Percentiles rank a stretch among this genome's conserved stretches.
phyloP scores from a whole-genome alignment of 2,888 invertebrate genomes.

The Drosophila ezoana region DNA sequence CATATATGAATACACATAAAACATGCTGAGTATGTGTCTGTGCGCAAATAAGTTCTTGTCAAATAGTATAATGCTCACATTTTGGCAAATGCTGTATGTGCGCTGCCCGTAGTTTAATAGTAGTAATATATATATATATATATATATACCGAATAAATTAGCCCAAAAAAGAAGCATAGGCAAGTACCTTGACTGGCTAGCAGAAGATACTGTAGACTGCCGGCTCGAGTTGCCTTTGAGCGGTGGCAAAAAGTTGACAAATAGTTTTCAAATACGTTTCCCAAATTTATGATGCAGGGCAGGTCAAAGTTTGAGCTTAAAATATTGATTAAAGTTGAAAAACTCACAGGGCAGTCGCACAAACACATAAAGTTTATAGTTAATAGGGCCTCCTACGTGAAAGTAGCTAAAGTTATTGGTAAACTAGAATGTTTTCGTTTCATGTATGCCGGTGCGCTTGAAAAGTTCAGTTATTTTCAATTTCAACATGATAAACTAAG shows the following conservation, averaged over 20 bases:
- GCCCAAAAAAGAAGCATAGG: conserved; percentile 5
- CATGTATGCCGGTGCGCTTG: background rate
- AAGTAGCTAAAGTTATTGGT: conserved; percentile 17
- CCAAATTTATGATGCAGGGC: conserved; percentile 63
- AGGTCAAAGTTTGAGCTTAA: conserved; percentile 39
- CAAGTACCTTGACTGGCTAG: conserved; percentile 2
- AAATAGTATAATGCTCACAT: conserved; percentile 51
- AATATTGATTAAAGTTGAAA: conserved; percentile 54
- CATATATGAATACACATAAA: conserved; percentile 11
- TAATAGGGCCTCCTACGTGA: conserved; percentile 8
- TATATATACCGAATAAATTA: conserved; percentile 67
- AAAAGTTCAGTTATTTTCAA: background rate
- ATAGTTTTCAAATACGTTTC: conserved; percentile 64
- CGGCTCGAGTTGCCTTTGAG: conserved; percentile 16
- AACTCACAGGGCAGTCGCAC: conserved; percentile 12
- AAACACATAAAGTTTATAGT: conserved; percentile 17
- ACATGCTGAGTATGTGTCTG: conserved; percentile 10
- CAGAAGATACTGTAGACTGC: conserved; percentile 8
- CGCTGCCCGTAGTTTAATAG: conserved; percentile 50
- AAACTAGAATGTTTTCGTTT: conserved; percentile 4
- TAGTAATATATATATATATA: conserved; percentile 73
- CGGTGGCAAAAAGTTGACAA: conserved; percentile 61
- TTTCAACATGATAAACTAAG: background rate
- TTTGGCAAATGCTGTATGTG: conserved; percentile 36
- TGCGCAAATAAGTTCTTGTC: conserved; percentile 53